A percentile compares a stretch with the other conserved stretches of the same genome.
phyloP scores from a whole-genome alignment of 2,113 vertebrate species.

The Antennarius striatus region DNA sequence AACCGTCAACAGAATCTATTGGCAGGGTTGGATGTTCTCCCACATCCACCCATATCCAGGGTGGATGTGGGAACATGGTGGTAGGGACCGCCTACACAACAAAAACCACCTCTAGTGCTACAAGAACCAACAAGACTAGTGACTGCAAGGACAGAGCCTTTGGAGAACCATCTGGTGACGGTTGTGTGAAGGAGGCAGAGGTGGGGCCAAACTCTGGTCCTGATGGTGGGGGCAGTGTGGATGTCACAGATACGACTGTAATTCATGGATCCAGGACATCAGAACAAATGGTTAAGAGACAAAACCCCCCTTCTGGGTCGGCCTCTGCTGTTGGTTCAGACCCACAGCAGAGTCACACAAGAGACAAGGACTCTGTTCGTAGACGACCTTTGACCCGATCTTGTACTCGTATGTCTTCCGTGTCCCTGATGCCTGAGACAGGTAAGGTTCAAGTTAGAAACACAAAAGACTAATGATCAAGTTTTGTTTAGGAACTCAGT shows the following conservation, averaged over 20 bases:
- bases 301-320: background rate
- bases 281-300: conserved; percentile 8
- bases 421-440: conserved; percentile 88
- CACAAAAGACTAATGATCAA: background rate
- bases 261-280: conserved; percentile 3
- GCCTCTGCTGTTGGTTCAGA: conserved; percentile 2
- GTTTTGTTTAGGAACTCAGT: no score
- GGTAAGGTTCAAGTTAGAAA: conserved; percentile 76
- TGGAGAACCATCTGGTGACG: background rate
- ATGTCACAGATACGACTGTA: conserved; percentile 1
- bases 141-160: background rate
- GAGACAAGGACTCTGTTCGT: conserved; percentile 78
- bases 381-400: conserved; percentile 93
- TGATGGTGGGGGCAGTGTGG: background rate
- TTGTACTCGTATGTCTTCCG: conserved; percentile 87
- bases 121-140: conserved; percentile 13
- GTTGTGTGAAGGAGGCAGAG: background rate
- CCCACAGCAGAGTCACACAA: conserved; percentile 59
- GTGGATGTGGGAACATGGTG: conserved; percentile 31
- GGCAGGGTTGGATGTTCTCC: conserved; percentile 33
- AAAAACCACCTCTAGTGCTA: conserved; percentile 15
- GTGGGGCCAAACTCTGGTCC: conserved; percentile 2
- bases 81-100: conserved; percentile 4
- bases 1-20: conserved; percentile 18
- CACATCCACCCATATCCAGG: background rate